phyloP scores from a whole-genome alignment of 2,113 vertebrate genomes.

The Pica pica region DNA sequence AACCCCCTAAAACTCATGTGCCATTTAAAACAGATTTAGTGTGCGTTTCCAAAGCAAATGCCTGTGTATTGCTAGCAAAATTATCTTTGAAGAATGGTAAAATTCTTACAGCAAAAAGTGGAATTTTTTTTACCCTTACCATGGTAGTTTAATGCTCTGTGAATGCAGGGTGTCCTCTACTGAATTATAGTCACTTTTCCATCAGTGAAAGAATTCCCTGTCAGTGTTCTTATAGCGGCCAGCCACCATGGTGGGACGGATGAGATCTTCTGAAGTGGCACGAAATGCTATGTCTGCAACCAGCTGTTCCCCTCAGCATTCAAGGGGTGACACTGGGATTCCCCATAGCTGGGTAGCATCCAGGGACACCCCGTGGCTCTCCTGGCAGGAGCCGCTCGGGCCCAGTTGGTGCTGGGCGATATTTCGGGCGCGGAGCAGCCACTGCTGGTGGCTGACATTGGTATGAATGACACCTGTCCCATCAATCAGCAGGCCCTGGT shows the following conservation, averaged over 20 bases:
- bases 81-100: not conserved
- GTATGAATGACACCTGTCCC: slow-evolving; percentile 85
- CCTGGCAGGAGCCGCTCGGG: not conserved
- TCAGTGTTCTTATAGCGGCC: not conserved
- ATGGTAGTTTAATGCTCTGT: not conserved
- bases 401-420: slow-evolving; percentile 3
- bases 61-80: not conserved
- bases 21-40: not conserved
- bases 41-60: not conserved
- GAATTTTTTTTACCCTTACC: not conserved
- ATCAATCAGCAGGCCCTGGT: slow-evolving; percentile 76
- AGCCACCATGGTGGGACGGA: not conserved
- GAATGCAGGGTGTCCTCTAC: not conserved
- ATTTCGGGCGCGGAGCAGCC: not conserved
- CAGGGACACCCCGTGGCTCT: not conserved
- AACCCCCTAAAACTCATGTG: not conserved
- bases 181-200: not conserved
- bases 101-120: not conserved
- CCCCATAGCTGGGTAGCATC: not conserved
- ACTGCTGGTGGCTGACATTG: slow-evolving; percentile 69
- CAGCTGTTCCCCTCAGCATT: not conserved
- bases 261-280: not conserved
- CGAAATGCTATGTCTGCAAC: not conserved
- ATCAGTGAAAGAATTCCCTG: not conserved
- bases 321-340: not conserved